Evolutionary conservation across 1,140 invertebrate species (phyloP), one percentile per base, ranked within the genome.

Genomic region (Drosophila ficusphila): DNA sequence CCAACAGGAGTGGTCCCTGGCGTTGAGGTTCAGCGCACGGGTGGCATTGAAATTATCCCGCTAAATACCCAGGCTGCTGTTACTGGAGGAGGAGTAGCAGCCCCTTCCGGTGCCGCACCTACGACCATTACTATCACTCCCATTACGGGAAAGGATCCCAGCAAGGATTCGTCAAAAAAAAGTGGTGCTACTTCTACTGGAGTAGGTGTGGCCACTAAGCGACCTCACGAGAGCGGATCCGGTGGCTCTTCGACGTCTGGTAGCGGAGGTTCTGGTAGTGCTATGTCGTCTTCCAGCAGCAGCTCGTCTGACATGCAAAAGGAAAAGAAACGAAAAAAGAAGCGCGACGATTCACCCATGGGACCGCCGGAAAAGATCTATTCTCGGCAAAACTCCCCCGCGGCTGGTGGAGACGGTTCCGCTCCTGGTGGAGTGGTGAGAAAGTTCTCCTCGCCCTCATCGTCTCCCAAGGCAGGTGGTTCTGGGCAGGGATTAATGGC

Each of bases 101-200:
- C 49, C 11, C 34, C 46, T 4, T 36, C 82, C 2, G 75, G 38
- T 38, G 56, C 74, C 2, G 56, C 79, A 38, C 44, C 79, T 4
- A 76, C 83, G 0, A 90, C 94, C 3, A 96, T 97, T 14, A 97
- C 96, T 0, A 97, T 97, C 34, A 97, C 96, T 0, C 96, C 96
- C 3, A 96, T 96, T 9, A 93, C 94, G 0, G 93, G 82, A 1
- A 60, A 47, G 23, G 54, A 75, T 23, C 16, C 25, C 2, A 23
- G 31, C 16, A 83, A 77, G 21, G 69, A 83, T 7, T 21, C 49
- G 2, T 36, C 51, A 0, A 88, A 79, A n/a, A 73, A 73, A 60
- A 89, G 31, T 31, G 54, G 34, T 47, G 70, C 57, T 53, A 41
- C 52, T 2, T 25, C 12, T 14, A 16, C 21, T 11, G 62, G 73